These are phyloP conservation scores for Ochotona curzoniae DNA, from an alignment of 2,113 vertebrate species.

Conservation along the genomic window DNA sequence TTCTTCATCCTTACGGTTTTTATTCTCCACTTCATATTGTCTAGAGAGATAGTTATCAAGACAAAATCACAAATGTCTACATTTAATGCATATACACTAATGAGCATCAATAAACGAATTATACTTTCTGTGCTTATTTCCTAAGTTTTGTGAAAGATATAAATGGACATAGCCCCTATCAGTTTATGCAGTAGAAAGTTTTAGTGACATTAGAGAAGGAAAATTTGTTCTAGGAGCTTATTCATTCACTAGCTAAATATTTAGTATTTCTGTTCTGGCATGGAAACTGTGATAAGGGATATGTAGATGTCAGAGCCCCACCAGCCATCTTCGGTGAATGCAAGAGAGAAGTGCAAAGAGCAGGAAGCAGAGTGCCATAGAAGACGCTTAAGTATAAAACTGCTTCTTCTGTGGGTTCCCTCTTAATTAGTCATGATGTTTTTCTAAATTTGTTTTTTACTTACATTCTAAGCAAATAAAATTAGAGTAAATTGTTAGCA, in stretches of 20 bases:
- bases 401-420: neutral
- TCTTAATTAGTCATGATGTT: neutral
- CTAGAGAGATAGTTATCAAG: neutral
- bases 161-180: neutral
- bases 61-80: neutral
- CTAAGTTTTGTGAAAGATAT: neutral
- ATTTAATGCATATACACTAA: neutral
- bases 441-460: slow-evolving; percentile 13
- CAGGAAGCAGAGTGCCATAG: neutral
- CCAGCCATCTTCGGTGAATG: neutral
- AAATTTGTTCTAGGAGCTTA: neutral
- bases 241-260: neutral
- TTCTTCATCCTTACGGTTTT: slow-evolving; percentile 22
- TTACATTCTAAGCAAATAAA: slow-evolving; percentile 26
- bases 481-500: slow-evolving; percentile 31
- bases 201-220: neutral
- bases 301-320: neutral
- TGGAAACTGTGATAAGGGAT: neutral
- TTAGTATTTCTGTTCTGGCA: neutral
- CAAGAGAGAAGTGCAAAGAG: slow-evolving; percentile 24
- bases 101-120: neutral
- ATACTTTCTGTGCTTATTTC: neutral
- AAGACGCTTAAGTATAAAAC: neutral
- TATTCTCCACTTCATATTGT: neutral
- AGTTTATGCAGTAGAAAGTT: neutral